phyloP scores from a whole-genome alignment of 2,888 invertebrate genomes.

The Lasioglossum oenotherae region DNA sequence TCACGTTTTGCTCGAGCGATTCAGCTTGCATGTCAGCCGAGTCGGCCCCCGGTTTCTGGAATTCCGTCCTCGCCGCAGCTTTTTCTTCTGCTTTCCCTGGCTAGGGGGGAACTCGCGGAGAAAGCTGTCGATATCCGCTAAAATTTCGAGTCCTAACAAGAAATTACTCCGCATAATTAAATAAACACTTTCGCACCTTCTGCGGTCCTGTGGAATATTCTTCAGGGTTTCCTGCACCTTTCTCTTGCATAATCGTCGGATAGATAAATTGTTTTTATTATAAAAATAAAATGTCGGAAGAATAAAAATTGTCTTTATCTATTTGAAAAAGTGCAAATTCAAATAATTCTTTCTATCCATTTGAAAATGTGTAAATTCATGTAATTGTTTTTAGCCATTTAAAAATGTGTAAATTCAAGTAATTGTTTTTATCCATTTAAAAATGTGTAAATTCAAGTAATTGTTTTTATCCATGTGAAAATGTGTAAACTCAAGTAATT shows the following conservation, averaged over 20 bases:
- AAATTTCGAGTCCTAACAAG: not conserved
- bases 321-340: too few species aligned
- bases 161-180: not conserved
- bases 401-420: too few species aligned
- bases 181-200: not conserved
- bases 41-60: conserved; percentile 30
- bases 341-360: too few species aligned
- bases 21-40: conserved; percentile 38
- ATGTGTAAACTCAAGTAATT: too few species aligned
- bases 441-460: too few species aligned
- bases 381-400: too few species aligned
- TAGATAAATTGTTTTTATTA: not conserved
- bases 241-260: not conserved
- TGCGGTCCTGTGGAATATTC: not conserved
- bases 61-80: conserved; percentile 19
- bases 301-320: too few species aligned
- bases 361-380: too few species aligned
- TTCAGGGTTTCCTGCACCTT: not conserved
- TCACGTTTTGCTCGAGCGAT: conserved; percentile 51
- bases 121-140: not conserved
- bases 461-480: too few species aligned
- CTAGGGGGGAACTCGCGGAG: not conserved
- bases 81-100: not conserved
- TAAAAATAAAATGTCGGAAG: too few species aligned
- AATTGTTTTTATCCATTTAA: too few species aligned